These are phyloP conservation scores for Microhierax caerulescens DNA, from an alignment of 2,797 vertebrate genomes.

Conservation along the genomic window DNA sequence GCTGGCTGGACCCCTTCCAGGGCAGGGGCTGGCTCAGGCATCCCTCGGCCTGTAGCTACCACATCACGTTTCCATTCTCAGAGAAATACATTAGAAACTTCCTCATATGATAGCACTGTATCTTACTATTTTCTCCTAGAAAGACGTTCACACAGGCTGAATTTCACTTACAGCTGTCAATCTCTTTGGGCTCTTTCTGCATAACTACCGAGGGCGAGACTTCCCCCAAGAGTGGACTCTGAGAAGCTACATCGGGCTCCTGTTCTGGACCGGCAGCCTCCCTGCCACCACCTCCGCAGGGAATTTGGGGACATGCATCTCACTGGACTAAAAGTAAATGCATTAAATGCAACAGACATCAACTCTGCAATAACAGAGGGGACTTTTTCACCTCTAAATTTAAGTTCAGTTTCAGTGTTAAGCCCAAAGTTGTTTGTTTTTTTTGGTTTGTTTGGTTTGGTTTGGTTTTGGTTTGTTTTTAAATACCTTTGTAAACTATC, in stretches of 20 bases:
- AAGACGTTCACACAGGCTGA: not conserved
- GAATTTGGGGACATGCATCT: not conserved
- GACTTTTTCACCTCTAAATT: not conserved
- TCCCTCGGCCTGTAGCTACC: accelerated
- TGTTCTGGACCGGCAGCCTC: accelerated
- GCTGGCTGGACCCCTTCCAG: not conserved
- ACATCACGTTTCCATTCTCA: not conserved
- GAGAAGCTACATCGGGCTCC: not conserved
- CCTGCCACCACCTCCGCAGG: not conserved
- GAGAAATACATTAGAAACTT: not conserved
- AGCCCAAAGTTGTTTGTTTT: not conserved
- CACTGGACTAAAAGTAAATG: not conserved
- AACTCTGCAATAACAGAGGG: not conserved
- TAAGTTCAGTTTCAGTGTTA: not conserved
- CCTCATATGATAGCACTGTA: accelerated
- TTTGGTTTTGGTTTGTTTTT: not conserved
- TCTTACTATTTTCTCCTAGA: not conserved
- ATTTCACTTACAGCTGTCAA: not conserved
- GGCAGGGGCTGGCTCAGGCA: not conserved
- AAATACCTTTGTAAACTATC: not conserved
- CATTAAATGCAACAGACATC: not conserved
- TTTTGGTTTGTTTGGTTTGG: not conserved
- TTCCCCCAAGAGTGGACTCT: not conserved
- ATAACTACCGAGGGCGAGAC: not conserved
- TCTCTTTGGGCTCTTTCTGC: not conserved